Conservation (phyloP, 2,888 invertebrate genomes). For the Synergus gifuensis region DNA sequence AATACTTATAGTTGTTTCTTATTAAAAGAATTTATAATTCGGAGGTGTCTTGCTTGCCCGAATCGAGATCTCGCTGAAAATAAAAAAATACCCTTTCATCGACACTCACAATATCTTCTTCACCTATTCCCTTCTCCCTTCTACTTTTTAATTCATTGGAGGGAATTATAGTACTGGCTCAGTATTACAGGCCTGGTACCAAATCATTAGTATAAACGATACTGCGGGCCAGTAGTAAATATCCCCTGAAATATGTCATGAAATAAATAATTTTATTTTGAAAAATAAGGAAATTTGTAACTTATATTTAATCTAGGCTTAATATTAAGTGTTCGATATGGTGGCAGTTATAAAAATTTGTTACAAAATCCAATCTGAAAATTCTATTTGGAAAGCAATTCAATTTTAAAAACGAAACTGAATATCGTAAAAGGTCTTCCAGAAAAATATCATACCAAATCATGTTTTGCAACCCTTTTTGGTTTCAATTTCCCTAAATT, state of each 20-base stretch:
- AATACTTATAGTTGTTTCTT: conserved; percentile 66
- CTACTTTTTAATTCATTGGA: conserved; percentile 43
- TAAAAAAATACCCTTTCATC: conserved; percentile 45
- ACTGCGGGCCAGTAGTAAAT: too few relatives aligned
- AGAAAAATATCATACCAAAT: neutral
- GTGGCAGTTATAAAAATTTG: neutral
- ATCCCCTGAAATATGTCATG: too few relatives aligned
- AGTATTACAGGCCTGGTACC: too few relatives aligned
- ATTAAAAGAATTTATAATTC: conserved; percentile 61
- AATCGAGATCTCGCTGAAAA: conserved; percentile 67
- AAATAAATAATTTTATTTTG: too few relatives aligned
- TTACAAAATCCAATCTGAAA: neutral
- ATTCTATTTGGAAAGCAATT: neutral
- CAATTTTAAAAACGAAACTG: neutral
- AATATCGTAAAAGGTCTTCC: neutral
- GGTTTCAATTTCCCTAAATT: neutral
- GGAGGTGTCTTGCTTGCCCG: conserved; percentile 62
- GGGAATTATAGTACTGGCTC: conserved; percentile 8
- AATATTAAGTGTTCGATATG: neutral
- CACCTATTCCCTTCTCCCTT: conserved; percentile 44
- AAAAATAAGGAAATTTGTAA: too few relatives aligned
- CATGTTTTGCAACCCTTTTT: neutral
- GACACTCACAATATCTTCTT: conserved; percentile 10
- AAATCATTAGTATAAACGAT: too few relatives aligned
- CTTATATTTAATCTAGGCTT: neutral